Conservation (phyloP, 2,888 invertebrate species). For the Trissolcus japonicus region DNA sequence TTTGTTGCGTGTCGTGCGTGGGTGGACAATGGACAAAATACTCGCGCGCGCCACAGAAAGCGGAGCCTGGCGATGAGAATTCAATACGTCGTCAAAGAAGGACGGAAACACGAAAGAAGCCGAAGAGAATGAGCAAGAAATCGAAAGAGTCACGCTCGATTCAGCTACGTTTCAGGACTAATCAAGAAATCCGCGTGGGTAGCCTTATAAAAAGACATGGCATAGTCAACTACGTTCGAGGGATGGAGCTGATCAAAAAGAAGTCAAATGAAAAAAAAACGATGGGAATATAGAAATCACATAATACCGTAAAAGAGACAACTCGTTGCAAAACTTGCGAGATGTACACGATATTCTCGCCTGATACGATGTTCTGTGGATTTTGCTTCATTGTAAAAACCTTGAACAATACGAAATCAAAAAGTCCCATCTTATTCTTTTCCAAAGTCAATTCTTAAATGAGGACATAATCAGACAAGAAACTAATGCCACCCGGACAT, state of each 20-base stretch:
- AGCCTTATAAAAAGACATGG: conserved; percentile 55
- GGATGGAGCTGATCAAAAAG: conserved; percentile 32
- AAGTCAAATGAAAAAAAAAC: conserved; percentile 40
- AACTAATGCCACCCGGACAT: no score
- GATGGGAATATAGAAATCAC: conserved; percentile 28
- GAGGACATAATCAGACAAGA: no score
- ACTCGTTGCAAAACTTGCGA: no score
- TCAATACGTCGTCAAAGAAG: conserved; percentile 57
- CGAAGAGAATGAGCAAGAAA: conserved; percentile 48
- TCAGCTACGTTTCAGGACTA: conserved; percentile 54
- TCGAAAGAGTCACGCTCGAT: conserved; percentile 56
- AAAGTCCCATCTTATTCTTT: no score
- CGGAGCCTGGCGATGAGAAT: conserved; percentile 57
- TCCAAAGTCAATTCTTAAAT: no score
- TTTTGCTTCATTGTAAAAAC: no score
- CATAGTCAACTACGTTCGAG: conserved; percentile 45
- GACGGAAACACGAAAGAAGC: conserved; percentile 46
- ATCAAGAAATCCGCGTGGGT: conserved; percentile 56
- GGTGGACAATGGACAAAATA: conserved; percentile 63
- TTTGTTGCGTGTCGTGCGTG: conserved; percentile 54
- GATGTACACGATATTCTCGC: no score
- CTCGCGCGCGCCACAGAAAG: conserved; percentile 54
- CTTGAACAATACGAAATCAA: no score
- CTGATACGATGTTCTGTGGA: no score
- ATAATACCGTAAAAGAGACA: no score